These are phyloP conservation scores for Tetanocera ferruginea DNA, from an alignment of 2,888 invertebrate species.

Conservation along the genomic window DNA sequence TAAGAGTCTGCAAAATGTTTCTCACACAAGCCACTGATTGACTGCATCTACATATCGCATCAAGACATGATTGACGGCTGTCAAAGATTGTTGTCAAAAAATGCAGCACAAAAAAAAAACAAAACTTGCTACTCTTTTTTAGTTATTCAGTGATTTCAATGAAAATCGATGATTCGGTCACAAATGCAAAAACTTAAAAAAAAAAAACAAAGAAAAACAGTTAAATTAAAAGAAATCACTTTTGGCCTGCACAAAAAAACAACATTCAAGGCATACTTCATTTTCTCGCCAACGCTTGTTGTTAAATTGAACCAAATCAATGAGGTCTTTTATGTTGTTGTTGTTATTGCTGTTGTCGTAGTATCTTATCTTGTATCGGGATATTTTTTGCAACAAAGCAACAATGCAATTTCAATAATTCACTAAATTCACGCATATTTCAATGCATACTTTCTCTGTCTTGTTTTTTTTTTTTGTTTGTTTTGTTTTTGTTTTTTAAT, in stretches of 20 bases:
- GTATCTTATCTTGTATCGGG: constrained; percentile 31
- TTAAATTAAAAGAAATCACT: neutral
- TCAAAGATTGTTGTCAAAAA: constrained; percentile 53
- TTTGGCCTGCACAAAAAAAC: neutral
- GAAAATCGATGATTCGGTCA: constrained; percentile 4
- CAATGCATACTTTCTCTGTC: constrained; percentile 22
- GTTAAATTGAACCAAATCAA: constrained; percentile 29
- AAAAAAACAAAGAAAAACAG: neutral
- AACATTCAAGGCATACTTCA: constrained; percentile 51
- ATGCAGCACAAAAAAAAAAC: neutral
- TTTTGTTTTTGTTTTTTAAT: neutral
- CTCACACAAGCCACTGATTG: constrained; percentile 19
- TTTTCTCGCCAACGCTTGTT: constrained; percentile 55
- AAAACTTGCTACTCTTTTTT: neutral
- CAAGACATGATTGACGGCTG: constrained; percentile 58
- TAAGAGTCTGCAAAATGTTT: constrained; percentile 1
- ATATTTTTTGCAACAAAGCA: neutral
- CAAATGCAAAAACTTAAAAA: neutral
- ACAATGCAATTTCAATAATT: constrained; percentile 40
- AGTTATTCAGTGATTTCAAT: neutral
- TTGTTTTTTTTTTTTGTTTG: neutral
- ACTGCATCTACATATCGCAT: constrained; percentile 31
- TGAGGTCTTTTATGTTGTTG: neutral
- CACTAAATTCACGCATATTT: constrained; percentile 33
- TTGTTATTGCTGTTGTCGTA: constrained; percentile 10